Evolutionary conservation across 2,113 vertebrate species (phyloP).

Genomic region (Pluvialis apricaria): DNA sequence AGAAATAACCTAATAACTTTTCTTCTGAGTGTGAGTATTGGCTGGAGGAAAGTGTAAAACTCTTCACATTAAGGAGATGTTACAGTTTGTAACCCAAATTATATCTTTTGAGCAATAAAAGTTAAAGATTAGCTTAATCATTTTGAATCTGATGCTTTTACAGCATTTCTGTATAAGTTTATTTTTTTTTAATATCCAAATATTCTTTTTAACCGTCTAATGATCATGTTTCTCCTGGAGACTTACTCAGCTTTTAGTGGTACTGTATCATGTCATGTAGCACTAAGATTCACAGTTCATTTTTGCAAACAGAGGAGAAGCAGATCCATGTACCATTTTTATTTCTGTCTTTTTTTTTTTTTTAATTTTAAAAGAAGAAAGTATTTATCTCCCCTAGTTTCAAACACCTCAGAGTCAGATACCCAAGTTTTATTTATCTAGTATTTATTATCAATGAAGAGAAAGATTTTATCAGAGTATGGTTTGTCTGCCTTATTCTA

Average conservation of each 20-base stretch:
- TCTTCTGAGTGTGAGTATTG: not conserved
- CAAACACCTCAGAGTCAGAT: not conserved
- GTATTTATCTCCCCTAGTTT: not conserved
- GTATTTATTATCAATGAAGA: not conserved
- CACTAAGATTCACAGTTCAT: not conserved
- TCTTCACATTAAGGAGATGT: not conserved
- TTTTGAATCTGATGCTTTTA: not conserved
- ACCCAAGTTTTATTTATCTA: not conserved
- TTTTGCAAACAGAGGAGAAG: not conserved
- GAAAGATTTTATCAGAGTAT: not conserved
- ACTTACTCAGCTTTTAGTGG: not conserved
- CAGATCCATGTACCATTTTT: not conserved
- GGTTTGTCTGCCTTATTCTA: not conserved
- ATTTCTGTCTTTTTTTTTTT: not conserved
- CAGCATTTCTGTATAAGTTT: not conserved
- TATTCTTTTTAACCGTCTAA: not conserved
- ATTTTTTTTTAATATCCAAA: not conserved
- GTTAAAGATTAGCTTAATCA: not conserved
- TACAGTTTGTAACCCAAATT: not conserved
- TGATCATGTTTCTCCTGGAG: not conserved
- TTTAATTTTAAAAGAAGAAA: not conserved
- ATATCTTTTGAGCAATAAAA: not conserved
- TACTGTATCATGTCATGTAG: not conserved
- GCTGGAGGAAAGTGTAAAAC: not conserved
- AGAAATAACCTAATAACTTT: not conserved